These are phyloP conservation scores for Drosophila varians DNA, from an alignment of 1,140 invertebrate genomes.

Conservation along the genomic window DNA sequence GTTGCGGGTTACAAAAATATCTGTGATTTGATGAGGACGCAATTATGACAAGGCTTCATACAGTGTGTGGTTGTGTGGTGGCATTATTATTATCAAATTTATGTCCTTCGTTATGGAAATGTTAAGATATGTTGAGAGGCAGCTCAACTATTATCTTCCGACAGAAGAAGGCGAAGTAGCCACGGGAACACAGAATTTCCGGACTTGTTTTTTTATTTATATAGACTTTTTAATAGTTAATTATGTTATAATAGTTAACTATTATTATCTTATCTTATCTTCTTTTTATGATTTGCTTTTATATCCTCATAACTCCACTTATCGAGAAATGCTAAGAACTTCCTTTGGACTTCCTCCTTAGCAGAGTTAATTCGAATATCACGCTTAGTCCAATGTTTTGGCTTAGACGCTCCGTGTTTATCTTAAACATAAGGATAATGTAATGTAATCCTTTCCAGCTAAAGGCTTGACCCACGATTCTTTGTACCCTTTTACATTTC, in stretches of 20 bases:
- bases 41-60: neutral
- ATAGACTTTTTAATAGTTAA: no score
- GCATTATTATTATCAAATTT: no score
- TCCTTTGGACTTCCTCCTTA: neutral
- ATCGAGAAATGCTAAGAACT: constrained; percentile 10
- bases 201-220: no score
- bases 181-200: no score
- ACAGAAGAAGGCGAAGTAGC: no score
- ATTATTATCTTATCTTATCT: no score
- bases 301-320: no score
- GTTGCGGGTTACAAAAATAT: neutral
- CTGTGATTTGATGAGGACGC: constrained; percentile 13
- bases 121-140: no score
- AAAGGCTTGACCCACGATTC: constrained; percentile 36
- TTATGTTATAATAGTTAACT: no score
- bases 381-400: constrained; percentile 46
- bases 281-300: no score
- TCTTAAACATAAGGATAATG: constrained; percentile 81
- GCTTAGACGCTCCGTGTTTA: constrained; percentile 62
- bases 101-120: no score
- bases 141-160: no score
- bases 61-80: neutral
- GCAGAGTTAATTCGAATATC: constrained; percentile 30
- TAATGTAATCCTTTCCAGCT: constrained; percentile 71
- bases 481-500: constrained; percentile 11